phyloP scores from a whole-genome alignment of 2,888 invertebrate genomes.

The Athalia rosae region DNA sequence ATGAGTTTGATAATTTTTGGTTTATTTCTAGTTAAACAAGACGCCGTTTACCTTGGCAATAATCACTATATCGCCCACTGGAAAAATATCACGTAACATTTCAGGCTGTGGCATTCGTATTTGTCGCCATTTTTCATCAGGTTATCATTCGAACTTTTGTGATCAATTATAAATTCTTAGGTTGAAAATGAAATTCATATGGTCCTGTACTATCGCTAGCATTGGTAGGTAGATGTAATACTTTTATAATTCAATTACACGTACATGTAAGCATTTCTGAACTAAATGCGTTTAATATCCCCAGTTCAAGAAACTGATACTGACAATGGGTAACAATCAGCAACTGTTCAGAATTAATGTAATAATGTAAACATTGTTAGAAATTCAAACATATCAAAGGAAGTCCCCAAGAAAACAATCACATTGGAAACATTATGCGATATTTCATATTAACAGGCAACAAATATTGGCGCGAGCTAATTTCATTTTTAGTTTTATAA shows the following conservation, averaged over 20 bases:
- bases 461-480: no score
- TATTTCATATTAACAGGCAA: not conserved
- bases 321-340: no score
- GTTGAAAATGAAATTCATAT: slow-evolving; percentile 12
- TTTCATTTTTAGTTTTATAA: no score
- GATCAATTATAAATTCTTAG: slow-evolving; percentile 11
- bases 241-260: not conserved
- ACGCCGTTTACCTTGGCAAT: not conserved
- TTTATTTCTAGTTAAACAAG: not conserved
- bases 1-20: not conserved
- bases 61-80: slow-evolving; percentile 18
- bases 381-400: slow-evolving; percentile 2
- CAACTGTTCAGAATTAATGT: not conserved
- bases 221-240: slow-evolving; percentile 2
- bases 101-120: slow-evolving; percentile 38
- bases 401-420: not conserved
- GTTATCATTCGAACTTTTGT: not conserved
- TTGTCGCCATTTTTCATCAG: slow-evolving; percentile 7
- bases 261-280: not conserved
- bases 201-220: not conserved
- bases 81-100: slow-evolving; percentile 28
- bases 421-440: not conserved
- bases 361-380: not conserved
- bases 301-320: not conserved
- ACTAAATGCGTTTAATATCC: not conserved